Evolutionary conservation across 2,797 vertebrate genomes (phyloP).

Genomic region (Falco novaeseelandiae): DNA sequence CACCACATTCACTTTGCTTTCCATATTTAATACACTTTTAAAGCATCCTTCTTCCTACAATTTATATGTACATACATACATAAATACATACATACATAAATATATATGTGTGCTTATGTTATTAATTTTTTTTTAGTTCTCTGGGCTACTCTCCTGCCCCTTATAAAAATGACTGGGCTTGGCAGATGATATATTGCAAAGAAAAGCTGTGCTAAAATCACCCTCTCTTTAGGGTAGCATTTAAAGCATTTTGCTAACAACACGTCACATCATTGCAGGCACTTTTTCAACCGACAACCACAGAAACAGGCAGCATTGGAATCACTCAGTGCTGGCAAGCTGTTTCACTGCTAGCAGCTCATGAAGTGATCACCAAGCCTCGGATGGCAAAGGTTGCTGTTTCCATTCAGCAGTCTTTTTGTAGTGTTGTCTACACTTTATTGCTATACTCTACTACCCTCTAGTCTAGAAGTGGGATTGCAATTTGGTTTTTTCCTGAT

Average conservation of each 20-base stretch:
- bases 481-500: not conserved
- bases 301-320: not conserved
- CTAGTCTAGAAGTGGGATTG: not conserved
- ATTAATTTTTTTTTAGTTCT: not conserved
- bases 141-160: constrained; percentile 6
- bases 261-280: not conserved
- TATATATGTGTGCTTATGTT: not conserved
- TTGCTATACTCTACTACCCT: not conserved
- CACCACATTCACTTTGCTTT: constrained; percentile 40
- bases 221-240: not conserved
- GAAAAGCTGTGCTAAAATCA: constrained; percentile 12
- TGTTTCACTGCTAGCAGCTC: not conserved
- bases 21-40: constrained; percentile 19
- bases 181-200: not conserved
- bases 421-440: not conserved
- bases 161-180: constrained; percentile 29
- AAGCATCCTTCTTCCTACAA: not conserved
- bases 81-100: not conserved
- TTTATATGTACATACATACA: not conserved
- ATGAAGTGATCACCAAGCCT: not conserved
- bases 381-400: not conserved
- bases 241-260: constrained; percentile 16
- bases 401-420: not conserved
- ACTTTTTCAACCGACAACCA: not conserved
- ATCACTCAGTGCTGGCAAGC: not conserved